Evolutionary conservation across 64 coral and sea anemone genomes (phyloP).

Genomic region (Montipora capricornis): DNA sequence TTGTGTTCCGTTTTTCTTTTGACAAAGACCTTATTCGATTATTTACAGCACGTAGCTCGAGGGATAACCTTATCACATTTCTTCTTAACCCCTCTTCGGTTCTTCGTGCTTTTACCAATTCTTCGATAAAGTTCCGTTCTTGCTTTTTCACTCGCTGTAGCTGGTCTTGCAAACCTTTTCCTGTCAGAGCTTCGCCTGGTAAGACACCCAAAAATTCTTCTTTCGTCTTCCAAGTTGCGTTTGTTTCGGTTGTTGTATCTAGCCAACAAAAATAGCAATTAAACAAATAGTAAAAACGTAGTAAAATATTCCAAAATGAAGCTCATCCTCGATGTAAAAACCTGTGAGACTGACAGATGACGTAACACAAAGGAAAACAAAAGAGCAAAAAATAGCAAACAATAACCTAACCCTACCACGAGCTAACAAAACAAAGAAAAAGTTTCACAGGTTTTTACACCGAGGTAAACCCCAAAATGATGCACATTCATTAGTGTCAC

Average conservation of each 20-base stretch:
- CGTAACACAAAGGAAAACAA: too few relatives aligned
- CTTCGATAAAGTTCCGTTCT: background rate
- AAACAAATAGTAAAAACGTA: background rate
- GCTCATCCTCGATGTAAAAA: too few relatives aligned
- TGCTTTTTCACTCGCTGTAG: background rate
- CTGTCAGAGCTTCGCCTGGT: background rate
- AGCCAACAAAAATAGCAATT: background rate
- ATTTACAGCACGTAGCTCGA: background rate
- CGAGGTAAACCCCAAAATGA: too few relatives aligned
- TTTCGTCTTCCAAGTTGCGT: background rate
- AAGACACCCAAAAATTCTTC: background rate
- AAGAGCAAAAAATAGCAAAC: too few relatives aligned
- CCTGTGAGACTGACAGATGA: too few relatives aligned
- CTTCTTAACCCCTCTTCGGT: slow-evolving; percentile 8
- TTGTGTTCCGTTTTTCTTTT: background rate
- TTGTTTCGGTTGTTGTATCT: background rate
- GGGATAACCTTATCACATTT: background rate
- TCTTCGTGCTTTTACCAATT: slow-evolving; percentile 28
- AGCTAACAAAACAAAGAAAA: too few relatives aligned
- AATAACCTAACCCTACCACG: too few relatives aligned
- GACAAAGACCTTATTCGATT: background rate
- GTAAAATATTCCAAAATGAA: too few relatives aligned
- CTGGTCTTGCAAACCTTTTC: background rate
- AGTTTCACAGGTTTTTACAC: too few relatives aligned
- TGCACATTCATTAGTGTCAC: too few relatives aligned